phyloP scores from a whole-genome alignment of 2,797 vertebrate genomes.

The Tapirus indicus region DNA sequence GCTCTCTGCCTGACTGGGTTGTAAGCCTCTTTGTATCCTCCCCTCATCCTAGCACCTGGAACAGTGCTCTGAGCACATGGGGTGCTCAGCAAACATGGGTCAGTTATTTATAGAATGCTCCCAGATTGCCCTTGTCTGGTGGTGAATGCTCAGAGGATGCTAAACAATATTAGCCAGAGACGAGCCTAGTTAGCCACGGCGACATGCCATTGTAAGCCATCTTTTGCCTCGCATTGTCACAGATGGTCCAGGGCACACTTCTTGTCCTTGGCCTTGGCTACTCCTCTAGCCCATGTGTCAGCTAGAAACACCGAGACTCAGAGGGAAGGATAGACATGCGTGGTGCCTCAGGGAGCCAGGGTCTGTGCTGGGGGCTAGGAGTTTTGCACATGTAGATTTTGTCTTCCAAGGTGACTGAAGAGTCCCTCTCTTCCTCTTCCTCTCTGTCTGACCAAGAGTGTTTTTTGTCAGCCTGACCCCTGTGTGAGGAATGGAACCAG shows the following conservation, averaged over 20 bases:
- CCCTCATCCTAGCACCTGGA: background rate
- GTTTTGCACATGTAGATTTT: background rate
- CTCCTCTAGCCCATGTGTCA: background rate
- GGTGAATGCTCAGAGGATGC: background rate
- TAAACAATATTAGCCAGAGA: background rate
- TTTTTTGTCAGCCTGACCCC: background rate
- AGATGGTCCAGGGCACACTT: background rate
- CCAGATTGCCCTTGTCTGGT: background rate
- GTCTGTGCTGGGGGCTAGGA: background rate
- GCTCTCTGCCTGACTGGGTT: background rate
- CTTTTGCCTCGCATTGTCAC: background rate
- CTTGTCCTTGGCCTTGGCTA: background rate
- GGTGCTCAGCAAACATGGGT: background rate
- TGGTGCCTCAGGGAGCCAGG: no score
- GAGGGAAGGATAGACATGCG: background rate
- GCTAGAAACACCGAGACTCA: background rate
- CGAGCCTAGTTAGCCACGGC: background rate
- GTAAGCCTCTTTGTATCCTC: background rate
- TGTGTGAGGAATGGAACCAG: background rate
- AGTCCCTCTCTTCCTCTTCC: background rate
- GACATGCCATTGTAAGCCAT: accelerated
- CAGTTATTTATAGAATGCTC: background rate
- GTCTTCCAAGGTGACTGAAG: background rate
- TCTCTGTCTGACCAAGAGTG: background rate
- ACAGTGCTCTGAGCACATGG: background rate